Conservation (phyloP, 2,888 invertebrate genomes). For the Patella caerulea region DNA sequence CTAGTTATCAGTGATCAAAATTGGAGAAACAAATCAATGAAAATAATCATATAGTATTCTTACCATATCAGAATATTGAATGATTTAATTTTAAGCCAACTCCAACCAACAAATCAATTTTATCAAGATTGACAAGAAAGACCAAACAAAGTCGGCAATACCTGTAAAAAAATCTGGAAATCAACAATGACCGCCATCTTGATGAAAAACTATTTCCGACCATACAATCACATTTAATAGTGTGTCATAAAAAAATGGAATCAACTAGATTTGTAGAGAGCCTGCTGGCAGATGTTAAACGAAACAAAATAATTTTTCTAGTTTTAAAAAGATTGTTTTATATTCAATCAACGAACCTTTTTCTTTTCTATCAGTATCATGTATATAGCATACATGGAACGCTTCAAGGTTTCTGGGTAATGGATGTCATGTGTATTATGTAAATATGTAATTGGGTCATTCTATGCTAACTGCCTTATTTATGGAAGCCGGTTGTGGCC, state of each 20-base stretch:
- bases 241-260: neutral
- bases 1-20: too few relatives aligned
- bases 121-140: neutral
- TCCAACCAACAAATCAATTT: too few relatives aligned
- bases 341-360: too few relatives aligned
- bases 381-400: neutral
- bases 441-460: too few relatives aligned
- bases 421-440: neutral
- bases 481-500: neutral
- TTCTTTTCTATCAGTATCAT: too few relatives aligned
- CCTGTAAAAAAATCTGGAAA: neutral
- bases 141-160: neutral
- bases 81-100: too few relatives aligned
- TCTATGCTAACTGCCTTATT: too few relatives aligned
- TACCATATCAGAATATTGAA: too few relatives aligned
- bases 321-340: too few relatives aligned
- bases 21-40: too few relatives aligned
- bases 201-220: neutral
- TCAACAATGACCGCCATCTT: neutral
- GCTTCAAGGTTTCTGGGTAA: neutral
- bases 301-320: too few relatives aligned
- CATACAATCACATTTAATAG: neutral
- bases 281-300: neutral
- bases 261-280: neutral
- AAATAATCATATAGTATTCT: too few relatives aligned